phyloP scores from a whole-genome alignment of 2,113 vertebrate genomes.

The Colius striatus region DNA sequence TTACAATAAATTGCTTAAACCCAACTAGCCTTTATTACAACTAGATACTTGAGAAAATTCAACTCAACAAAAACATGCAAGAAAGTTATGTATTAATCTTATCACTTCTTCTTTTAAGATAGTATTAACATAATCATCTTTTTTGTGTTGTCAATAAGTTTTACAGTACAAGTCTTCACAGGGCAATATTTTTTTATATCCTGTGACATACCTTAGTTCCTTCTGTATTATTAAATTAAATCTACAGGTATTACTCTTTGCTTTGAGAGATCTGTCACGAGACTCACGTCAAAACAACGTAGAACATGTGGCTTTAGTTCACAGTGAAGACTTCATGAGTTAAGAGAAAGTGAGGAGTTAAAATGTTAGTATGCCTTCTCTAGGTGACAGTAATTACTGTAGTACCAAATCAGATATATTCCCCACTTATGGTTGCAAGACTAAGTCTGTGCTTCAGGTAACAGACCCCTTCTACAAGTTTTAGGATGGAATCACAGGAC shows the following conservation, averaged over 20 bases:
- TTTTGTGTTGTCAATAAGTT: neutral
- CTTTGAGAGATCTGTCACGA: neutral
- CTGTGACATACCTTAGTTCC: neutral
- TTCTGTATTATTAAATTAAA: neutral
- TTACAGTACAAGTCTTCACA: neutral
- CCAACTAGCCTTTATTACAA: neutral
- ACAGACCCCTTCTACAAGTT: neutral
- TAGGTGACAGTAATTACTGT: neutral
- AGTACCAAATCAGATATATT: neutral
- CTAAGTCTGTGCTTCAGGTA: neutral
- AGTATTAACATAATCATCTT: neutral
- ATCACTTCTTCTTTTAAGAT: neutral
- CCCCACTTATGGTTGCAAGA: neutral
- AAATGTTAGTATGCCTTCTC: neutral
- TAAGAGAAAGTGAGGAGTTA: neutral
- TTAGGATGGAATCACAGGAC: neutral
- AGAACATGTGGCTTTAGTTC: neutral
- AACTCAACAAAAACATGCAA: neutral
- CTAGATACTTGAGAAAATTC: neutral
- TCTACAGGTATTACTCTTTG: neutral
- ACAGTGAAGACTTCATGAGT: neutral
- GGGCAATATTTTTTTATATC: neutral
- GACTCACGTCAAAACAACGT: neutral
- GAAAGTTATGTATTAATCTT: neutral
- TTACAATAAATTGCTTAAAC: neutral